A percentile compares a stretch with the other conserved stretches of the same genome.
phyloP scores from a whole-genome alignment of 2,888 invertebrate genomes.

The Drosophila neutralis region DNA sequence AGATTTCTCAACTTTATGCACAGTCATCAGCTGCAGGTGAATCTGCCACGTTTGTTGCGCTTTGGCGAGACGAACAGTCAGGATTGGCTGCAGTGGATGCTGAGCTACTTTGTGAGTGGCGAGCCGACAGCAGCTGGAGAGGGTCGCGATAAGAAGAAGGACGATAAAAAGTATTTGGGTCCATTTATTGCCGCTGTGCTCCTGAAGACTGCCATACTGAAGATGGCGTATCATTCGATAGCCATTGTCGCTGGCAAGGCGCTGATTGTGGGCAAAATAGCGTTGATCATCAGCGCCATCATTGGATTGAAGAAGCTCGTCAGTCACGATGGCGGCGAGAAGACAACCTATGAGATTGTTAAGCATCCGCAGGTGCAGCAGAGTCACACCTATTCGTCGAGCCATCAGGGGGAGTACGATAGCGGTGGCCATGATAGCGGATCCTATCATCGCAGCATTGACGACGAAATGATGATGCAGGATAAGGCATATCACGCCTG shows the following conservation, averaged over 20 bases:
- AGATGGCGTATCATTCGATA: conserved; percentile 90
- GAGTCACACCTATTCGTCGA: conserved; percentile 90
- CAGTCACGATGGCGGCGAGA: conserved; percentile 89
- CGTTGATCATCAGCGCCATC: conserved; percentile 91
- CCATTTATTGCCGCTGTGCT: conserved; percentile 89
- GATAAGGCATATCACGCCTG: conserved; percentile 88
- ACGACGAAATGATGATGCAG: conserved; percentile 87
- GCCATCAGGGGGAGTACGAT: conserved; percentile 88
- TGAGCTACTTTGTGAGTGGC: conserved; percentile 83
- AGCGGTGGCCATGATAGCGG: conserved; percentile 87
- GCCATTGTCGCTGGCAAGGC: conserved; percentile 93
- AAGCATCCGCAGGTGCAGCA: conserved; percentile 93
- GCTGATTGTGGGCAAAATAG: conserved; percentile 93
- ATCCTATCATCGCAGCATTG: conserved; percentile 87
- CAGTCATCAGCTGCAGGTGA: conserved; percentile 87
- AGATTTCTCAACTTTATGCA: conserved; percentile 87
- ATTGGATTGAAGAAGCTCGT: conserved; percentile 93
- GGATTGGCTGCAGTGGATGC: conserved; percentile 77
- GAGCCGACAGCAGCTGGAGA: conserved; percentile 81
- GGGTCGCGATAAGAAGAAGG: conserved; percentile 86
- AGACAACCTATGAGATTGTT: conserved; percentile 93
- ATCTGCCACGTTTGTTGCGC: conserved; percentile 85
- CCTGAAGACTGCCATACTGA: conserved; percentile 90
- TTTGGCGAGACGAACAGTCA: conserved; percentile 85
- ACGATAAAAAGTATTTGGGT: conserved; percentile 87